Evolutionary conservation across 2,888 invertebrate species (phyloP), one percentile per base, ranked within the genome.

Genomic region (Mesorhabditis belari): DNA sequence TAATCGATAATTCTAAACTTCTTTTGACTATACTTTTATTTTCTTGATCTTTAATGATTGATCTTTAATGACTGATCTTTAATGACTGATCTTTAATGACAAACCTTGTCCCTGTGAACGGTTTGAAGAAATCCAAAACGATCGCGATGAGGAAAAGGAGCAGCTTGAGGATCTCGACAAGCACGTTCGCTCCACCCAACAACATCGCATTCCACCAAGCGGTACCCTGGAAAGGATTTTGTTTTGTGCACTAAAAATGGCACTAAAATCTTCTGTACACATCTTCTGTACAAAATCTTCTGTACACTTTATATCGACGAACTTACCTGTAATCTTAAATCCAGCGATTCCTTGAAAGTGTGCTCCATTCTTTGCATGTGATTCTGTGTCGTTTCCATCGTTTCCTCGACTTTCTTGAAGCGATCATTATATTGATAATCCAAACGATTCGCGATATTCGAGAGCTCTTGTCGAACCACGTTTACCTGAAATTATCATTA

Each of bases 381-480:
- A 62, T 95, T 95, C 84, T 94, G 93, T 84, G 93, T 92, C 79
- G 90, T 89, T 82, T 96, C 95, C 67, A 96, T 85, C 83, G 92
- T 90, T 84, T 96, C 96, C 81, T 94, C 92, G 77, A 96, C 91
- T 82, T 95, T 95, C 78, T 93, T 87, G 81, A 95, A 87, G 77
- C 95, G 86, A 84, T 96, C 95, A 81, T 96, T 95, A 82, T 94
- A 92, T 85, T 96, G 93, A 84, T 95, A 96, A 84, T 95, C 79
- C 55, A 80, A 65, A 5, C 69, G 61, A 12, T 63, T 66, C n/a
- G 69, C 66, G 25, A 66, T 61, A 26, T 61, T 44, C 49, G 63
- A 69, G 51, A 68, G 65, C 57, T 67, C 65, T 51, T 49, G 58
- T 53, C 68, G 68, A 53, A 71, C 28, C n/a, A 62, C 23, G 44